Evolutionary conservation across 1,140 invertebrate species (phyloP), one percentile per base, ranked within the genome.

Genomic region (Pogonomyrmex barbatus): DNA sequence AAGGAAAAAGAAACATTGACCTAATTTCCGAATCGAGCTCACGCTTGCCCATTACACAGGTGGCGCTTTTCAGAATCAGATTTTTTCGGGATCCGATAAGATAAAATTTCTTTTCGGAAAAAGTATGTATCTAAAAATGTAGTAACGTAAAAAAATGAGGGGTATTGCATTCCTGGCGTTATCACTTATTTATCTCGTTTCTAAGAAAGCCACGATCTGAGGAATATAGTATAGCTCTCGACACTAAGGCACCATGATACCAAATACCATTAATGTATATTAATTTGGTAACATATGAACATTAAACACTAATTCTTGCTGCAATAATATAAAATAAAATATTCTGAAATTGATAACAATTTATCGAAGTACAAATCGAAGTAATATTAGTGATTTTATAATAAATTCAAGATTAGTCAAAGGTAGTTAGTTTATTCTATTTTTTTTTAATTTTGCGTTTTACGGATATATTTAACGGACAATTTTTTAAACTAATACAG

Each of bases 1-100:
- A 47, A 36, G 33, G n/a, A 52, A 85, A 39, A 47, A 88, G 47
- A 54, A 52, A 52, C 39, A 85, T 1, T 14, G 84, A 71, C 85
- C 88, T 88, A 86, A 89, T 88, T 89, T 89, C 86, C 83, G 42
- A 39, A 45, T 73, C 60, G 85, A 78, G 50, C 81, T 89, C 89
- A 89, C 75, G 60, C 54, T 71, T 68, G 67, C 14, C 30, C 24
- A 54, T 83, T 78, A 58, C 24, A 62, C n/a, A 36, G 68, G 68
- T 54, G 68, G 33, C 52, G 12, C 39, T 60, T 83, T 82, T 47
- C 56, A 68, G 36, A 14, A n/a, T 45, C 24, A 24, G 24, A 24
- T 24, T 24, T 24, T 24, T 24, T 24, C 24, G 24, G 24, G 24
- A 24, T 24, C 24, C 24, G 24, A 24, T 24, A 24, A 24, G 24